Evolutionary conservation across 64 coral and sea anemone species (phyloP).

Genomic region (Stichodactyla helianthus): DNA sequence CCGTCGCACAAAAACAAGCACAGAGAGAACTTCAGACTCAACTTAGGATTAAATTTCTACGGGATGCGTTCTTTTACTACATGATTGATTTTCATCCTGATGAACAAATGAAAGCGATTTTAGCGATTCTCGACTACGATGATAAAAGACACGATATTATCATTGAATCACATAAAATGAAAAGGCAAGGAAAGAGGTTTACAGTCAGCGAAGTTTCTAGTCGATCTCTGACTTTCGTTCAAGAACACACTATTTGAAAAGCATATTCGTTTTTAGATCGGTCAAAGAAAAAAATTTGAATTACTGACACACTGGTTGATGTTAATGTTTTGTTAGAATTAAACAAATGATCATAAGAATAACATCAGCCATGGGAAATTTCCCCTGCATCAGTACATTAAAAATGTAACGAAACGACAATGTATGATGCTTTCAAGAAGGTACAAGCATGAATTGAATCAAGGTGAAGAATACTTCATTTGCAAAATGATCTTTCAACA

Average conservation of each 20-base stretch:
- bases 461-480: no score
- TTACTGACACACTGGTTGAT: no score
- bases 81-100: slow-evolving; percentile 99
- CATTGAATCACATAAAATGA: slow-evolving; percentile 85
- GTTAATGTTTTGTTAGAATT: no score
- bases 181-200: slow-evolving; percentile 77
- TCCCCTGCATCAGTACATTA: no score
- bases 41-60: slow-evolving; percentile 82
- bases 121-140: slow-evolving; percentile 89
- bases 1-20: slow-evolving; percentile 18
- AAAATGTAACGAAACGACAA: no score
- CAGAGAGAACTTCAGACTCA: slow-evolving; percentile 80
- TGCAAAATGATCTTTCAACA: no score
- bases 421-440: no score
- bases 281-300: no score
- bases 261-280: background rate
- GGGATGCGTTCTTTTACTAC: slow-evolving; percentile 97
- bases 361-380: no score
- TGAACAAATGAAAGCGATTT: slow-evolving; percentile 96
- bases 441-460: no score
- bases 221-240: slow-evolving; percentile 84
- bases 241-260: slow-evolving; percentile 46
- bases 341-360: no score
- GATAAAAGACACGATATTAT: slow-evolving; percentile 89
- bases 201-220: slow-evolving; percentile 89